These are phyloP conservation scores for Rotaria socialis DNA, from an alignment of 2,888 invertebrate species.

Conservation along the genomic window DNA sequence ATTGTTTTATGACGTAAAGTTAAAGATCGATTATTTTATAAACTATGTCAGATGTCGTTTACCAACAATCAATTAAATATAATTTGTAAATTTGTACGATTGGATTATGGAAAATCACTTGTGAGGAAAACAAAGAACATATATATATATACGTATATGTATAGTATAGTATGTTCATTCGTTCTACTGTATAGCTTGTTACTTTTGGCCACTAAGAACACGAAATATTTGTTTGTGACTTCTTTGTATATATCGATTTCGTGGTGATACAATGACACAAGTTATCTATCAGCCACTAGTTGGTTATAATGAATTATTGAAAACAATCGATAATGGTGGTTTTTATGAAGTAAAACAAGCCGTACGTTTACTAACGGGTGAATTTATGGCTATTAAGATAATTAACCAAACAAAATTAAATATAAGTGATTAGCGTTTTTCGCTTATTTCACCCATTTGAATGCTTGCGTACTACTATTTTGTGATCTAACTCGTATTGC, in stretches of 20 bases:
- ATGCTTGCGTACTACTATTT: background rate
- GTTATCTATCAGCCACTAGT: background rate
- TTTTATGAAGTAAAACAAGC: constrained; percentile 46
- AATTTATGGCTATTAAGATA: constrained; percentile 46
- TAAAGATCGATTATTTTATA: background rate
- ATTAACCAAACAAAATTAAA: constrained; percentile 44
- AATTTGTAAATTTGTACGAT: background rate
- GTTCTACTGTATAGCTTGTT: background rate
- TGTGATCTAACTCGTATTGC: constrained; percentile 63
- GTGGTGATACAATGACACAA: background rate
- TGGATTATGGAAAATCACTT: background rate
- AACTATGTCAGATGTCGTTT: no score
- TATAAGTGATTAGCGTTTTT: background rate
- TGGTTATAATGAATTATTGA: constrained; percentile 43
- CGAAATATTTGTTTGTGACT: no score
- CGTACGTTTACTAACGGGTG: constrained; percentile 39
- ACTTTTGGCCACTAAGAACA: no score
- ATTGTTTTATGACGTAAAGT: no score
- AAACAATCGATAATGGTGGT: constrained; percentile 46
- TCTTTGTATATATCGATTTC: background rate
- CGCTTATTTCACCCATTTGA: no score
- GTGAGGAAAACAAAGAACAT: background rate
- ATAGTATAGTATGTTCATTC: background rate
- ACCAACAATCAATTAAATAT: no score
- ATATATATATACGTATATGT: no score